These are phyloP conservation scores for Pachliopta kotzebuea DNA, from an alignment of 2,888 invertebrate genomes.

Conservation along the genomic window DNA sequence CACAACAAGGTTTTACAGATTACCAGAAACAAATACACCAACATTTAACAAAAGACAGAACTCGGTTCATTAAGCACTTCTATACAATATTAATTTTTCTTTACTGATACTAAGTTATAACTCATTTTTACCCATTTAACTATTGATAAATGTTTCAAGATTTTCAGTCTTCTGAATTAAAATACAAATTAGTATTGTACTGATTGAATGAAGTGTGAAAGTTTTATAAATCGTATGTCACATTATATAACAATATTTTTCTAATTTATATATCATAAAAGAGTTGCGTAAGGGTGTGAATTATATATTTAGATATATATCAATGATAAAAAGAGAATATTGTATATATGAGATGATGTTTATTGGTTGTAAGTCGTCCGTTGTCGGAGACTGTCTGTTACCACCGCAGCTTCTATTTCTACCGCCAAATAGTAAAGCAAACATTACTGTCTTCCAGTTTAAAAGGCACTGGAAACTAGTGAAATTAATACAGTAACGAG, in stretches of 20 bases:
- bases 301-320: neutral
- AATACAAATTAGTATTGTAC: neutral
- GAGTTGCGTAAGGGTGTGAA: neutral
- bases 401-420: too few relatives aligned
- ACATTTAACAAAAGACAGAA: conserved; percentile 49
- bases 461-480: too few relatives aligned
- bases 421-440: too few relatives aligned
- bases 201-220: conserved; percentile 13
- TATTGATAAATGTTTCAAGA: neutral
- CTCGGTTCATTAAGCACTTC: conserved; percentile 74
- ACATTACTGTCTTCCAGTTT: too few relatives aligned
- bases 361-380: too few relatives aligned
- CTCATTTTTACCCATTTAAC: neutral
- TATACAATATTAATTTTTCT: conserved; percentile 2
- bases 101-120: neutral
- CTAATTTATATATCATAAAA: neutral
- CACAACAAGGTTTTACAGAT: conserved; percentile 49
- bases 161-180: neutral
- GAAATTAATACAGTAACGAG: too few relatives aligned
- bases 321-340: too few relatives aligned
- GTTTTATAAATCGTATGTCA: conserved; percentile 5
- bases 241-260: conserved; percentile 11
- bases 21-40: conserved; percentile 53
- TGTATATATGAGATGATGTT: too few relatives aligned
- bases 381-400: too few relatives aligned